These are phyloP conservation scores for Halictus rubicundus DNA, from an alignment of 1,140 invertebrate genomes.

Conservation along the genomic window DNA sequence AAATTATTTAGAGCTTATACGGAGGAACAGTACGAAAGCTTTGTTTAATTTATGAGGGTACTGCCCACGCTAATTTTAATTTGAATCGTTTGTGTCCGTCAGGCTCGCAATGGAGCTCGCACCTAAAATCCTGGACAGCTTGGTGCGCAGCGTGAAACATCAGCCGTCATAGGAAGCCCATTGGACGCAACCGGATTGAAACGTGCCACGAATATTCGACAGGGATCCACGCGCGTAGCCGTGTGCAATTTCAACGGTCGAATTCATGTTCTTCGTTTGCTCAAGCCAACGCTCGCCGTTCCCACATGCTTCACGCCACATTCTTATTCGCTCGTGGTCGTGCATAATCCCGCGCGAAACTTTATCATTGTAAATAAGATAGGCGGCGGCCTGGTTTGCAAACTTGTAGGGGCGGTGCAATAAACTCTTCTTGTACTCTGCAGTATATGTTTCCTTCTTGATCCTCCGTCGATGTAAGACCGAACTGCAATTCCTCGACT, in stretches of 20 bases:
- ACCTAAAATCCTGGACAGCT: conserved; percentile 40
- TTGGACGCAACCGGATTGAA: not conserved
- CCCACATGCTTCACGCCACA: not conserved
- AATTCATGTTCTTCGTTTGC: not conserved
- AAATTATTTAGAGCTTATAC: too few species aligned
- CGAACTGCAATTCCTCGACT: too few species aligned
- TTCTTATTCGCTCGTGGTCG: not conserved
- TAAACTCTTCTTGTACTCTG: not conserved
- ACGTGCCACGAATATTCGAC: conserved; percentile 15
- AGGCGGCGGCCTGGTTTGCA: too few species aligned
- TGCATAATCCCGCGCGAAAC: not conserved
- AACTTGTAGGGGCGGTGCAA: not conserved
- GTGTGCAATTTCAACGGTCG: not conserved
- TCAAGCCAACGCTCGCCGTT: not conserved
- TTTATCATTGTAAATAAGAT: conserved; percentile 22
- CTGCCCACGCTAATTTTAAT: not conserved
- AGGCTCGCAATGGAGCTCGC: conserved; percentile 56
- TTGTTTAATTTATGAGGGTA: not conserved
- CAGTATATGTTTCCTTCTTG: not conserved
- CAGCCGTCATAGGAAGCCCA: not conserved
- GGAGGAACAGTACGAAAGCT: not conserved
- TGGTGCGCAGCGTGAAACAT: not conserved
- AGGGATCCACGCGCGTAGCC: not conserved
- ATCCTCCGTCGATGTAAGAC: not conserved
- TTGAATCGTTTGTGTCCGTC: not conserved